phyloP scores from a whole-genome alignment of 1,140 invertebrate genomes.

The Aplysia californica region DNA sequence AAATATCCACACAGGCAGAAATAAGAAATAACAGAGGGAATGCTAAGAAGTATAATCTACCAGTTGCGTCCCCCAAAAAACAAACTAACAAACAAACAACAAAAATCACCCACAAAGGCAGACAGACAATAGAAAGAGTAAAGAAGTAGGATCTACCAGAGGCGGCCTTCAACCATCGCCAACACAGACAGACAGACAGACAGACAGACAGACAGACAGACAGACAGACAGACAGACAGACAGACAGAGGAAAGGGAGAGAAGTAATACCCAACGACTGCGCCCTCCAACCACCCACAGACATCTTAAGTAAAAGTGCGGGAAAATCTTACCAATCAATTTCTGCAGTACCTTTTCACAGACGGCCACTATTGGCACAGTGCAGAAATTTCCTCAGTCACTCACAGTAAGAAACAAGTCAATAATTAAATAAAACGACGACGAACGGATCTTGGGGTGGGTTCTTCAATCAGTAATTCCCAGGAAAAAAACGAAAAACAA shows the following conservation, averaged over 20 bases:
- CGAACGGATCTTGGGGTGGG: too few relatives aligned
- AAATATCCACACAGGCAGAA: too few relatives aligned
- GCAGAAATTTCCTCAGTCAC: too few relatives aligned
- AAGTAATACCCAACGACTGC: not conserved
- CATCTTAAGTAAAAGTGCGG: not conserved
- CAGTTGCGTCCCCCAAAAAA: not conserved
- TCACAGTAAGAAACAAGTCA: not conserved
- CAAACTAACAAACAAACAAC: not conserved
- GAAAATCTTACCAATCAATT: too few relatives aligned
- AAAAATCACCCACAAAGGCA: too few relatives aligned
- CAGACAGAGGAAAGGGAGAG: not conserved
- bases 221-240: not conserved
- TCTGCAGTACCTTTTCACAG: too few relatives aligned
- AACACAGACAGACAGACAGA: not conserved
- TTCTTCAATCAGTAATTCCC: too few relatives aligned
- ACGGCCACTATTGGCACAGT: too few relatives aligned
- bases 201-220: not conserved
- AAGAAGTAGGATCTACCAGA: too few relatives aligned
- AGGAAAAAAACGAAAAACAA: too few relatives aligned
- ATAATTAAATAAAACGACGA: not conserved
- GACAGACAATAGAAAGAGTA: not conserved
- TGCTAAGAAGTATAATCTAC: not conserved
- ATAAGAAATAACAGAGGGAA: not conserved
- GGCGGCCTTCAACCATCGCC: too few relatives aligned
- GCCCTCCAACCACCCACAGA: not conserved